Base-by-base conservation (phyloP, 2,113 vertebrate species). In the Gopherus flavomarginatus region DNA sequence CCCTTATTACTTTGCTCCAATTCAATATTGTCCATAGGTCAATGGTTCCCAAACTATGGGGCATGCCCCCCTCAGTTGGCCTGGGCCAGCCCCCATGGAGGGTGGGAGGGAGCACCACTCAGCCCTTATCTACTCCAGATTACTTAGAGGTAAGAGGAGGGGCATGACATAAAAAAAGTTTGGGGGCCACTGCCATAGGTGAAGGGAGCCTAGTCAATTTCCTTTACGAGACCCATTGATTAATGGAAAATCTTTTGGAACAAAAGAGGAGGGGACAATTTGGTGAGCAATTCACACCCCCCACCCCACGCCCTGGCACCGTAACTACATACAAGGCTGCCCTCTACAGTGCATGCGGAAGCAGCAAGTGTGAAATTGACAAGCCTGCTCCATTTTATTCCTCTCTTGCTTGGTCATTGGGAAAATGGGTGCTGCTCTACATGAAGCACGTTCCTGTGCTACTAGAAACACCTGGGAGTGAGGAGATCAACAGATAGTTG, bases 241-340 rank as follows among this genome's bases (percentile, higher is more conserved):
- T 65, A 65, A n/a, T 35, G 35, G 65, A n/a, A n/a, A 69, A 69
- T n/a, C 14, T 69, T 69, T 69, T n/a, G 19, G 62, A 84, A n/a
- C 72, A 4, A 4, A 44, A 29, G 53, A 93, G 10, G 6, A 4
- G 77, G 56, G 31, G 19, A 52, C 65, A 69, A 38, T 8, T 31
- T 0, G 0, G 49, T 11, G 17, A 69, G 65, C 17, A 9, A n/a
- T n/a, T n/a, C 65, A n/a, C 16, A 19, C 31, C 4, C 26, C 56
- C 26, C 26, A 57, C 8, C 7, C 31, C 31, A n/a, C 1, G 4
- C 57, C 57, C 11, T 6, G 7, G 13, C 65, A 69, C 31, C 35
- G n/a, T 4, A 69, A n/a, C 35, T n/a, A 26, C 17, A 5, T n/a
- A 69, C 16, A 21, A n/a, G 9, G 14, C 65, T 19, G 35, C 65